A percentile compares a stretch with the other conserved stretches of the same genome.
These are phyloP conservation scores for Petrophora chlorosata DNA, from an alignment of 2,888 invertebrate genomes.

Conservation along the genomic window DNA sequence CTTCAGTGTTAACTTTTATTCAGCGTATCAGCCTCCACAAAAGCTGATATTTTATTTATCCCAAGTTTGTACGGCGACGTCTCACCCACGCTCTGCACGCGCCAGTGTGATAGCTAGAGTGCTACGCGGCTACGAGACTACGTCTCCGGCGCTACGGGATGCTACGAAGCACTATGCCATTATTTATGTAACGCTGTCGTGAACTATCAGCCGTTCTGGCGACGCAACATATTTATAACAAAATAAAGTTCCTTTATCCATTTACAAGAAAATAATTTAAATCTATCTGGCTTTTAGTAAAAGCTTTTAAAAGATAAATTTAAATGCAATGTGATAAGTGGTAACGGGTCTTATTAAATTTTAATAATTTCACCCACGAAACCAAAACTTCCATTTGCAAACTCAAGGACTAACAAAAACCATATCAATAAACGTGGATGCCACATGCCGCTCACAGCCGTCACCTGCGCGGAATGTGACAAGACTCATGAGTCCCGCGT, in stretches of 20 bases:
- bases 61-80: too few species aligned
- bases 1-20: too few species aligned
- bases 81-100: too few species aligned
- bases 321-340: neutral
- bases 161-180: slow-evolving; percentile 41
- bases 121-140: slow-evolving; percentile 35
- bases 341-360: slow-evolving; percentile 4
- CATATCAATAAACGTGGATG: slow-evolving; percentile 25
- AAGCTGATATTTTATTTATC: too few species aligned
- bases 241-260: neutral
- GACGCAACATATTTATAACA: slow-evolving; percentile 25
- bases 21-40: too few species aligned
- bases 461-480: slow-evolving; percentile 25
- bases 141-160: slow-evolving; percentile 13
- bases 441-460: slow-evolving; percentile 7
- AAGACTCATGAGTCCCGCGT: slow-evolving; percentile 19
- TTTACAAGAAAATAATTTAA: neutral
- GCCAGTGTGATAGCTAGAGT: neutral
- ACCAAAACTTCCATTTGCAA: neutral
- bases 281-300: too few species aligned
- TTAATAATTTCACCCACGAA: neutral
- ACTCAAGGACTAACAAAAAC: slow-evolving; percentile 7
- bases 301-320: neutral
- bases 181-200: slow-evolving; percentile 27
- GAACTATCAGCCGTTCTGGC: neutral